Percentiles rank a stretch among this genome's conserved stretches.
Conservation (phyloP, 2,113 vertebrate genomes). For the Syrmaticus mikado region DNA sequence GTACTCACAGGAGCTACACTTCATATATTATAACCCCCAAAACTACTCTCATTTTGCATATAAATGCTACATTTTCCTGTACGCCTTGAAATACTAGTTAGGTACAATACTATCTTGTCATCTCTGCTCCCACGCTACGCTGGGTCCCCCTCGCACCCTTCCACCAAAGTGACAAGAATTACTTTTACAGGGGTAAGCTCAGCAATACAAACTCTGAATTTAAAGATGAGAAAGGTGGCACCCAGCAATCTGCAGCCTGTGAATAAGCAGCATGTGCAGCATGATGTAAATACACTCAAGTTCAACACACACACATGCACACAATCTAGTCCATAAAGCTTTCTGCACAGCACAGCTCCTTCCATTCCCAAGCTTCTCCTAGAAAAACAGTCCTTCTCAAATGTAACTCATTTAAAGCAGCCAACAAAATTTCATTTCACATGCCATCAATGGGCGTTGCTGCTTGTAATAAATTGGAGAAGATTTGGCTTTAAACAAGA, state of each 20-base stretch:
- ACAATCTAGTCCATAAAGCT: not conserved
- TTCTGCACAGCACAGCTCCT: not conserved
- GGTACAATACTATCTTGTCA: not conserved
- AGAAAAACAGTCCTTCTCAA: conserved; percentile 30
- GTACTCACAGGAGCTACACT: not conserved
- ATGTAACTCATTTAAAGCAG: not conserved
- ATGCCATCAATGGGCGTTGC: not conserved
- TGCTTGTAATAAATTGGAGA: conserved; percentile 30
- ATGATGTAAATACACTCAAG: not conserved
- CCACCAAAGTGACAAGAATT: not conserved
- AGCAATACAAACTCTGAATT: not conserved
- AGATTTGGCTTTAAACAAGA: not conserved
- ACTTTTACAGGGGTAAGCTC: not conserved
- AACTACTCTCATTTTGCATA: not conserved
- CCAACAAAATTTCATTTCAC: not conserved
- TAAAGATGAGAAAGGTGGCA: not conserved
- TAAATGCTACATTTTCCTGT: not conserved
- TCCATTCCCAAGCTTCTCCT: not conserved
- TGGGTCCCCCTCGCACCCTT: not conserved
- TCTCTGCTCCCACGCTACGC: not conserved
- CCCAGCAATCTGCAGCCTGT: not conserved
- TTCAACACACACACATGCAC: not conserved
- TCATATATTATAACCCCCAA: not conserved
- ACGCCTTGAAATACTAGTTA: conserved; percentile 3
- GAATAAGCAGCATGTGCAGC: not conserved